Base-by-base conservation (phyloP, 2,888 invertebrate genomes). In the Cantharis lateralis region DNA sequence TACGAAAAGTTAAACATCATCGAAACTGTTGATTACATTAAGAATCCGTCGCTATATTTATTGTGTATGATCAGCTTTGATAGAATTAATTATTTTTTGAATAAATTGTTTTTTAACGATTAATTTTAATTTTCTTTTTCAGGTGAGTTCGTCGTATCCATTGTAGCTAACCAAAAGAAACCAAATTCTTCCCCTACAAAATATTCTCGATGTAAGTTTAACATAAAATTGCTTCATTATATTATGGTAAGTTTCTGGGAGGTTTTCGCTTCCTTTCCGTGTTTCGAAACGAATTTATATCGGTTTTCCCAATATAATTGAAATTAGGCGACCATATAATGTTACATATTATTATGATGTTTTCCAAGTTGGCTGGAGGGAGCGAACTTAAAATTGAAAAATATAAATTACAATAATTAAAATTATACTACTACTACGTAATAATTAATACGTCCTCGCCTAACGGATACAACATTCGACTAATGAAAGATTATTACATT, bases 11-110 rank as follows among this genome's bases (percentile, higher is more conserved):
- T 66, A 66, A 66, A 66, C n/a, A 66, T 66, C 64, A 66, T 66
- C 10, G 64, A 66, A 66, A 66, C 64, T 66, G 64, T 66, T 66
- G 64, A 66, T 66, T 66, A 66, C 64, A 66, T 66, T 66, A 66
- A 15, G 64, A 66, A 66, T 66, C 16, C 24, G 64, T 66, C 64
- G 64, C 16, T 66, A 24, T 63, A 63, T 18, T 63, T 18, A 18
- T 48, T 48, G 48, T n/a, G 48, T 48, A 48, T 48, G n/a, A 48
- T 48, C 48, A n/a, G 48, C 48, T 48, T 48, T 48, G 48, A 48
- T 48, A 48, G n/a, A 48, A 48, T 48, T 48, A 48, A 48, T 48
- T 48, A 48, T 48, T 48, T 48, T 48, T 48, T 48, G 7, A 48
- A 48, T 48, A 48, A 48, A 48, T 48, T 48, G 48, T 48, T 48